Evolutionary conservation across 2,113 vertebrate genomes (phyloP).

Genomic region (Rhinoderma darwinii): DNA sequence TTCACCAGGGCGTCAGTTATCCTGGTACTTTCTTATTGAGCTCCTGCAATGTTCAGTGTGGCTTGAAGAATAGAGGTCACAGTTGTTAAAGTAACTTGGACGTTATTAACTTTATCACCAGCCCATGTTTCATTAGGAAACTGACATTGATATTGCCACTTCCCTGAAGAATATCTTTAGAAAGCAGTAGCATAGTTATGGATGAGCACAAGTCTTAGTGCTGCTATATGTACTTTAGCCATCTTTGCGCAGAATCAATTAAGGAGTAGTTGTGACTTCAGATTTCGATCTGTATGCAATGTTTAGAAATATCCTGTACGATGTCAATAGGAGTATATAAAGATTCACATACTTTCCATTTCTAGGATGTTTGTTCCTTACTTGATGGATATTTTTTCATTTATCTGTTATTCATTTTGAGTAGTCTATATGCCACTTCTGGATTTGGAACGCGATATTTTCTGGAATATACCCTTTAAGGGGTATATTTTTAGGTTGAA

Average conservation of each 20-base stretch:
- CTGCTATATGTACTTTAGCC: background rate
- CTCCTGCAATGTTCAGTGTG: background rate
- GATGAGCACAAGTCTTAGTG: background rate
- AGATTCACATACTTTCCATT: background rate
- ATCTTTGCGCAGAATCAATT: background rate
- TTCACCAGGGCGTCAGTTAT: background rate
- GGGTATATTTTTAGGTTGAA: too few species aligned
- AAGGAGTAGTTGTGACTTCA: background rate
- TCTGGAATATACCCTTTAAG: too few species aligned
- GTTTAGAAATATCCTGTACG: too few species aligned
- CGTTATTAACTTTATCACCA: background rate
- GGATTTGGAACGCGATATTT: too few species aligned
- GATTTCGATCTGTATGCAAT: background rate
- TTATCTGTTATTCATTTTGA: too few species aligned
- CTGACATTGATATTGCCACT: background rate
- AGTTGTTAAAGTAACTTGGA: background rate
- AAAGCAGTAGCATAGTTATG: background rate
- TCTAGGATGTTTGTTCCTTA: background rate
- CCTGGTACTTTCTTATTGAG: background rate
- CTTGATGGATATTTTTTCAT: background rate
- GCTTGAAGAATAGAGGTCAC: background rate
- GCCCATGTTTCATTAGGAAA: background rate
- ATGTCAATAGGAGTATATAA: background rate
- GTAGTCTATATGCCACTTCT: too few species aligned
- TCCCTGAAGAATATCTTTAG: too few species aligned